Evolutionary conservation across 2,797 vertebrate genomes (phyloP).

Genomic region (Aulostomus chinensis): DNA sequence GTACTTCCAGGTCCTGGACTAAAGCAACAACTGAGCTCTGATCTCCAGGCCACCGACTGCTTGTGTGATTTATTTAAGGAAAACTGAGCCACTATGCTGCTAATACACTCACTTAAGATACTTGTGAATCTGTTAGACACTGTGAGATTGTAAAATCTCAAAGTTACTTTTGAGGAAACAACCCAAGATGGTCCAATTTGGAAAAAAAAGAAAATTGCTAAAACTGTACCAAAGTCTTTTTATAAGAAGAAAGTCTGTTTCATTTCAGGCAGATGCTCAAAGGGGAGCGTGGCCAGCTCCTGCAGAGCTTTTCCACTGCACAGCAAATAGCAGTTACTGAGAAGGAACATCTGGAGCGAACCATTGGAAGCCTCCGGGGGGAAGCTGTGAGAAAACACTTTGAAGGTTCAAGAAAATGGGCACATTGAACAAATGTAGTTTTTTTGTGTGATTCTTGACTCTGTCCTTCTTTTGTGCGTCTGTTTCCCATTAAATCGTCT

Average conservation of each 20-base stretch:
- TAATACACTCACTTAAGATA: no score
- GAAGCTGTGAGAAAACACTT: constrained; percentile 13
- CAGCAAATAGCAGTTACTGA: background rate
- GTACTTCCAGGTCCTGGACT: no score
- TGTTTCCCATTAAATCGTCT: background rate
- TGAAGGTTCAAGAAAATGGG: background rate
- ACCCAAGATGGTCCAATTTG: background rate
- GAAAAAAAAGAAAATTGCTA: background rate
- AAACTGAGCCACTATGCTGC: no score
- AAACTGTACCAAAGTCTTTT: background rate
- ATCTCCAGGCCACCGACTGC: no score
- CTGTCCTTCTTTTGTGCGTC: background rate
- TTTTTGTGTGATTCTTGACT: background rate
- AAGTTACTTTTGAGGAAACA: no score
- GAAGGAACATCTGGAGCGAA: constrained; percentile 2
- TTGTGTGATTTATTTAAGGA: no score
- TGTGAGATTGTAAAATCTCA: no score
- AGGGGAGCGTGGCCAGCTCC: background rate
- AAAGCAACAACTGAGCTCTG: no score
- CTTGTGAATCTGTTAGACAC: no score
- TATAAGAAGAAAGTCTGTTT: background rate
- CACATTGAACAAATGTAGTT: background rate
- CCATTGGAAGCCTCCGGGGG: background rate
- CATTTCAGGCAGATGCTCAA: constrained; percentile 13
- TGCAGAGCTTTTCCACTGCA: constrained; percentile 5